Conservation (phyloP, 1,140 invertebrate genomes). For the Formica exsecta region DNA sequence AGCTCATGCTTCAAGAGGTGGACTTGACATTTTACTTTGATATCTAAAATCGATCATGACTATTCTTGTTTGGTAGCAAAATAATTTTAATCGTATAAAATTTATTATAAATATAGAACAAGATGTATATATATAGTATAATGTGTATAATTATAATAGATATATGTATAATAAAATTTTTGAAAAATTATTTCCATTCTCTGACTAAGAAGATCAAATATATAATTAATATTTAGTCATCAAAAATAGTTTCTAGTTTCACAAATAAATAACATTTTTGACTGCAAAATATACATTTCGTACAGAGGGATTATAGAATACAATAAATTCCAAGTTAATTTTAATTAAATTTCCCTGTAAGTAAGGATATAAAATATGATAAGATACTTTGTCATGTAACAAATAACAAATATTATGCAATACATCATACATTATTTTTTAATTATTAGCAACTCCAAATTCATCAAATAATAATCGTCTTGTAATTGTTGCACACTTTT, state of each 20-base stretch:
- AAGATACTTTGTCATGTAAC: background rate
- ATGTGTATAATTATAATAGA: background rate
- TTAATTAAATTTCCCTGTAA: background rate
- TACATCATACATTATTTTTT: background rate
- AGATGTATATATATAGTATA: background rate
- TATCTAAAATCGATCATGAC: background rate
- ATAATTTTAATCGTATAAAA: background rate
- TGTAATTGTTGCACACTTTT: background rate
- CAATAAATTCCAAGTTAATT: background rate
- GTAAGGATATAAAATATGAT: background rate
- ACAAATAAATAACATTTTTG: background rate
- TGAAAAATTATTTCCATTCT: background rate
- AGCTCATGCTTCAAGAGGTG: background rate
- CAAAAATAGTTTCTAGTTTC: background rate
- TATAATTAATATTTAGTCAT: background rate
- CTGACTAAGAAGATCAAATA: background rate
- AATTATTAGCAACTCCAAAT: conserved; percentile 14
- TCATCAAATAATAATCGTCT: background rate
- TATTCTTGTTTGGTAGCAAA: background rate
- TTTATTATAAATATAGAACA: background rate
- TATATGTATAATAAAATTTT: background rate
- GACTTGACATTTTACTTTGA: background rate
- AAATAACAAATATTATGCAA: background rate
- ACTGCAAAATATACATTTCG: background rate
- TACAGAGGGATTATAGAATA: background rate